Conservation (phyloP, 1,140 invertebrate species). For the Ostrea edulis region DNA sequence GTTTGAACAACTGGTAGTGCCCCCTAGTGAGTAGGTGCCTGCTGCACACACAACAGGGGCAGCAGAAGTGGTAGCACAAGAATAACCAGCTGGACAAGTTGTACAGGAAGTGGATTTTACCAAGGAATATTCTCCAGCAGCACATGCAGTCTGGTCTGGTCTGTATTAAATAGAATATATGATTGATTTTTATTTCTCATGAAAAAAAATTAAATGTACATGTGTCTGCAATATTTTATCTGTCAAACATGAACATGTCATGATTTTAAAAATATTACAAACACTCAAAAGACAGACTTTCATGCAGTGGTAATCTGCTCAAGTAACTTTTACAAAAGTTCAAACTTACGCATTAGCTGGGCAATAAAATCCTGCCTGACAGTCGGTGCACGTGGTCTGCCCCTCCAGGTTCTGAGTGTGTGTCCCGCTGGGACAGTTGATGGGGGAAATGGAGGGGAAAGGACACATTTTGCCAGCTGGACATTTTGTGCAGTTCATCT, state of each 20-base stretch:
- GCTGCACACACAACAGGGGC: constrained; percentile 64
- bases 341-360: constrained; percentile 65
- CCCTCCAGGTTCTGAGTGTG: constrained; percentile 64
- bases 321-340: neutral
- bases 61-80: constrained; percentile 65
- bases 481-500: constrained; percentile 68
- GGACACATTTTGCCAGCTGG: constrained; percentile 73
- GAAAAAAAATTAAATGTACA: no score
- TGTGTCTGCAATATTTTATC: neutral
- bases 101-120: constrained; percentile 67
- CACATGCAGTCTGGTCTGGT: constrained; percentile 62
- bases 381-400: constrained; percentile 67
- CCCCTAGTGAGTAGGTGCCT: constrained; percentile 67
- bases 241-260: neutral
- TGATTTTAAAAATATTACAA: neutral
- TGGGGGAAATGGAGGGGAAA: constrained; percentile 65
- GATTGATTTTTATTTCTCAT: neutral
- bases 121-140: constrained; percentile 67
- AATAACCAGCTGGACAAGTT: constrained; percentile 73
- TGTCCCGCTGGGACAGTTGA: constrained; percentile 67
- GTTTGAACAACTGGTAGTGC: constrained; percentile 62
- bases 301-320: neutral
- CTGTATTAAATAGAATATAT: constrained; percentile 48
- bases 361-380: constrained; percentile 72
- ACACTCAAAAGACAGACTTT: neutral